Conservation (phyloP, 2,888 invertebrate species). For the Silvanus unidentatus region DNA sequence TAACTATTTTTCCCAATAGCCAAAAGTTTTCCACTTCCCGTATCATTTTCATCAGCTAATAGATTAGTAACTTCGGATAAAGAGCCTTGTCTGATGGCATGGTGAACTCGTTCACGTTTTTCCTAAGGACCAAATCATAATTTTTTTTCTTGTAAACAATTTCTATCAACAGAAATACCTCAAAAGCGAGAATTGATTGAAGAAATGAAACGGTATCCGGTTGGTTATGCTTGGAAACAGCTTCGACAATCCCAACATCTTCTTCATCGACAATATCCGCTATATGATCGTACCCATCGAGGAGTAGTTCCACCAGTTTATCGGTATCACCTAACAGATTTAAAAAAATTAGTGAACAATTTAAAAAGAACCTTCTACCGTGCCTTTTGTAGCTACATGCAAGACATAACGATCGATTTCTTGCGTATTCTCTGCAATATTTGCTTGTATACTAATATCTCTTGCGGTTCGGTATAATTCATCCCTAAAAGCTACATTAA, state of each 20-base stretch:
- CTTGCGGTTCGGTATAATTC: slow-evolving; percentile 81
- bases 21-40: slow-evolving; percentile 51
- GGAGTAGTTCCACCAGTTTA: slow-evolving; percentile 60
- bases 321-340: no score
- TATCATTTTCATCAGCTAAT: slow-evolving; percentile 49
- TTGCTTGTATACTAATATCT: slow-evolving; percentile 77
- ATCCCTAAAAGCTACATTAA: slow-evolving; percentile 76
- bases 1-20: slow-evolving; percentile 61
- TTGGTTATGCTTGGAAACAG: slow-evolving; percentile 63
- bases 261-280: slow-evolving; percentile 71
- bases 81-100: slow-evolving; percentile 63
- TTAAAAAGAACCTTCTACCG: no score
- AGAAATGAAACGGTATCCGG: slow-evolving; percentile 63
- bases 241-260: slow-evolving; percentile 61
- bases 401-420: slow-evolving; percentile 79
- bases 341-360: not conserved
- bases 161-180: slow-evolving; percentile 50
- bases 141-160: slow-evolving; percentile 1
- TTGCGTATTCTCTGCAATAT: slow-evolving; percentile 69
- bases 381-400: slow-evolving; percentile 70
- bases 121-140: slow-evolving; percentile 51
- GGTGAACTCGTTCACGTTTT: slow-evolving; percentile 70
- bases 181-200: slow-evolving; percentile 66
- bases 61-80: slow-evolving; percentile 54
- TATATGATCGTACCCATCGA: slow-evolving; percentile 85